phyloP scores from a whole-genome alignment of 2,113 vertebrate species.

The Xiphias gladius region DNA sequence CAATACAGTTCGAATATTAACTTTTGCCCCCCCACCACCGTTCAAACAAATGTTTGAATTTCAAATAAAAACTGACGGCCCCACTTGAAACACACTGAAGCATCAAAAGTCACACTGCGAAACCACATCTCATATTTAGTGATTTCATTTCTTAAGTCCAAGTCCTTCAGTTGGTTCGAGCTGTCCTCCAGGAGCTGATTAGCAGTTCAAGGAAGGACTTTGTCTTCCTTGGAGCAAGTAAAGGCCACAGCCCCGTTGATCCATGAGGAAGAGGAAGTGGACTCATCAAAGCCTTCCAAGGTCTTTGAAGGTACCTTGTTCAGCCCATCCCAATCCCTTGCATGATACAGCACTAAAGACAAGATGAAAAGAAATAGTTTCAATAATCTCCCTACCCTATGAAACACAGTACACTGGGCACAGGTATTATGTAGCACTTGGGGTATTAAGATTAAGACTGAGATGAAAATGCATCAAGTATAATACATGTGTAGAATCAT shows the following conservation, averaged over 20 bases:
- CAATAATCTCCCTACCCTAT: conserved; percentile 37
- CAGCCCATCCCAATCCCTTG: conserved; percentile 46
- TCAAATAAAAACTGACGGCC: too few relatives aligned
- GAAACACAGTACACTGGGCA: conserved; percentile 4
- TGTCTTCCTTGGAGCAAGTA: conserved; percentile 40
- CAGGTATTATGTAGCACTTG: not conserved
- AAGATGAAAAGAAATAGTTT: conserved; percentile 63
- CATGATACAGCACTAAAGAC: conserved; percentile 53
- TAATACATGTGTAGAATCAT: not conserved
- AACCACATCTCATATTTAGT: conserved; percentile 7
- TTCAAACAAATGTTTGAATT: too few relatives aligned
- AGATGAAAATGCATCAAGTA: not conserved
- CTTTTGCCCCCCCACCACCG: too few relatives aligned
- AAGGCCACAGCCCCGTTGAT: conserved; percentile 69
- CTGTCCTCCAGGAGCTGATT: conserved; percentile 49
- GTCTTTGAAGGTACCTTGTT: conserved; percentile 76
- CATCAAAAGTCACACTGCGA: conserved; percentile 1
- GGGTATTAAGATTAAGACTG: conserved; percentile 1
- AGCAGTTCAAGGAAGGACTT: conserved; percentile 49
- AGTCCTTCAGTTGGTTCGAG: conserved; percentile 36
- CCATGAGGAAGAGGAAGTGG: conserved; percentile 58
- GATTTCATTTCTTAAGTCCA: conserved; percentile 14
- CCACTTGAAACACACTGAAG: conserved; percentile 8
- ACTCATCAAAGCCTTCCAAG: conserved; percentile 74
- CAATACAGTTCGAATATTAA: too few relatives aligned